Evolutionary conservation across 2,113 vertebrate genomes (phyloP), one percentile per base, ranked within the genome.

Genomic region (Paramormyrops kingsleyae): DNA sequence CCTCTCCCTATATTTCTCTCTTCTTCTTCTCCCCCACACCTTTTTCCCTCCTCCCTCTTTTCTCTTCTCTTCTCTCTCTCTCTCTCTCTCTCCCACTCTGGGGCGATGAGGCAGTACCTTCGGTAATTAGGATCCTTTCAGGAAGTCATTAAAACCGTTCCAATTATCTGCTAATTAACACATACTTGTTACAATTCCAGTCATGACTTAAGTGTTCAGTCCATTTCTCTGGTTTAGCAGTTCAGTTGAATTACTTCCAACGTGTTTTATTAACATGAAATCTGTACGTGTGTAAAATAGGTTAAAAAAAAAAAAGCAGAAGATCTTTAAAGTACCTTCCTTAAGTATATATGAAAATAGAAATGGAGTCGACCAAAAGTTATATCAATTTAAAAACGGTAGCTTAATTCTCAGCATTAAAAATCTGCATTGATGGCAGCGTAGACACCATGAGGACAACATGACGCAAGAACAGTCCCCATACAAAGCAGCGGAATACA

Each of bases 121-220:
- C 21, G 2, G 77, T 89, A 89, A 89, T 89, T 89, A 89, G 53
- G 80, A 59, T 89, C 52, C 77, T 62, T 56, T 84, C 89, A 62
- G 87, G 93, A 93, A 92, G 93, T 95, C 94, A 95, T 96, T 95
- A 95, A 94, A 95, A 94, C 94, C 94, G 94, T 93, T 94, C 96
- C 95, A 96, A 92, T 96, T 96, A 96, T 92, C 90, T 88, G 91
- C 95, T 96, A 96, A 96, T 96, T 95, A 95, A 92, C 92, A 93
- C 93, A 94, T 90, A 91, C 94, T 94, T 89, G 94, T 94, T 94
- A 95, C 95, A 95, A 94, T 90, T 90, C 90, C 92, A 94, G 94
- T 94, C 93, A 94, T 94, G 95, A 94, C 93, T 94, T 94, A 90
- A 91, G 89, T 91, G 49, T 42, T 89, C 88, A 53, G 31, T n/a